Conservation (phyloP, 2,113 vertebrate species). For the Grantiella picta region DNA sequence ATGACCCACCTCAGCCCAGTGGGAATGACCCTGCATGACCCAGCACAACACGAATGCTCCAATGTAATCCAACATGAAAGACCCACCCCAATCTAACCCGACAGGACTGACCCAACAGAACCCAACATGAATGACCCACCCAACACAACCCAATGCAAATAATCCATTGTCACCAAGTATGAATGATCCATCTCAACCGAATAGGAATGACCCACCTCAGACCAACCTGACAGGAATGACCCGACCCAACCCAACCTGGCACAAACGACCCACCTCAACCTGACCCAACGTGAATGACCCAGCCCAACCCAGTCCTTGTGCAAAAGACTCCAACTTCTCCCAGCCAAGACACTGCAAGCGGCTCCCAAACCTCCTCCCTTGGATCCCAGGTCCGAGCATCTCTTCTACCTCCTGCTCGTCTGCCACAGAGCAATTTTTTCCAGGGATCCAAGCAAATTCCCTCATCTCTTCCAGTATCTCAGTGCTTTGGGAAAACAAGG, state of each 20-base stretch:
- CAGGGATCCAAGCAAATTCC: too few relatives aligned
- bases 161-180: neutral
- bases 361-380: too few relatives aligned
- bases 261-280: fast-evolving
- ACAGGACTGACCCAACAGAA: neutral
- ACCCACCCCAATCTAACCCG: neutral
- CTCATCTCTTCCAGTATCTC: too few relatives aligned
- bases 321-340: too few relatives aligned
- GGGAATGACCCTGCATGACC: neutral
- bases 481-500: too few relatives aligned
- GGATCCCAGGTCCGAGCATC: too few relatives aligned
- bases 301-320: neutral
- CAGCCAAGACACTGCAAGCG: too few relatives aligned
- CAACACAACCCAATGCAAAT: neutral
- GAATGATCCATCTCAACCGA: too few relatives aligned
- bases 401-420: too few relatives aligned
- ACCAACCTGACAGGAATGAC: neutral
- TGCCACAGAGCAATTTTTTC: too few relatives aligned
- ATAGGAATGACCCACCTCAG: neutral
- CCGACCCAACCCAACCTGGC: neutral
- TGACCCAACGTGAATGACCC: neutral
- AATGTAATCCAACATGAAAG: too few relatives aligned
- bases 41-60: neutral
- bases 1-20: neutral
- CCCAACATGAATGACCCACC: neutral